Percentiles rank a stretch among this genome's conserved stretches.
Conservation (phyloP, 2,888 invertebrate genomes). For the Melipona beecheii region DNA sequence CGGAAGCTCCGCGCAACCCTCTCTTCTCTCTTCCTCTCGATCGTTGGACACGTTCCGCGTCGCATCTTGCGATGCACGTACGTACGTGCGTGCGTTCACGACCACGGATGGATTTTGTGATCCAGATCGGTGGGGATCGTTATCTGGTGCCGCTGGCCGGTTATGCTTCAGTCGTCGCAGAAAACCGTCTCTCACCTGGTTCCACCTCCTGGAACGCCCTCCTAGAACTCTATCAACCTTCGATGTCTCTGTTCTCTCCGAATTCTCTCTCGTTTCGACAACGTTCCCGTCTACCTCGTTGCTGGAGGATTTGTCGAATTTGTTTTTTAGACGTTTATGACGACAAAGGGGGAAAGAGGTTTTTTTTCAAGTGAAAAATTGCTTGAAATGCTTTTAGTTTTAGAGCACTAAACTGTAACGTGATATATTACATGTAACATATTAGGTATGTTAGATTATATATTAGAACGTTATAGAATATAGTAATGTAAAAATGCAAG, state of each 20-base stretch:
- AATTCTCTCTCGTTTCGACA: neutral
- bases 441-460: too few relatives aligned
- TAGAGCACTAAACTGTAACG: too few relatives aligned
- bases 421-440: too few relatives aligned
- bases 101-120: slow-evolving; percentile 77
- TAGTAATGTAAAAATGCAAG: too few relatives aligned
- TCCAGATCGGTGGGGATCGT: slow-evolving; percentile 82
- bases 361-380: too few relatives aligned
- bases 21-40: slow-evolving; percentile 30
- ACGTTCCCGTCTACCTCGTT: neutral
- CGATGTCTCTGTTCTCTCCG: neutral
- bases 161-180: slow-evolving; percentile 81
- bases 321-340: too few relatives aligned
- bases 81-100: slow-evolving; percentile 73
- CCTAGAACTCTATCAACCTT: slow-evolving; percentile 39
- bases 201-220: slow-evolving; percentile 67
- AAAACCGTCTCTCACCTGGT: slow-evolving; percentile 82
- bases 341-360: too few relatives aligned
- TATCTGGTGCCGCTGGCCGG: slow-evolving; percentile 77
- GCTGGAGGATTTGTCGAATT: too few relatives aligned
- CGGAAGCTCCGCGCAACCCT: neutral
- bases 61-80: slow-evolving; percentile 57
- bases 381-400: too few relatives aligned
- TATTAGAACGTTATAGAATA: too few relatives aligned
- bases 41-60: slow-evolving; percentile 38